Conservation (phyloP, 1,140 invertebrate genomes). For the Leptonema lineaticorne region DNA sequence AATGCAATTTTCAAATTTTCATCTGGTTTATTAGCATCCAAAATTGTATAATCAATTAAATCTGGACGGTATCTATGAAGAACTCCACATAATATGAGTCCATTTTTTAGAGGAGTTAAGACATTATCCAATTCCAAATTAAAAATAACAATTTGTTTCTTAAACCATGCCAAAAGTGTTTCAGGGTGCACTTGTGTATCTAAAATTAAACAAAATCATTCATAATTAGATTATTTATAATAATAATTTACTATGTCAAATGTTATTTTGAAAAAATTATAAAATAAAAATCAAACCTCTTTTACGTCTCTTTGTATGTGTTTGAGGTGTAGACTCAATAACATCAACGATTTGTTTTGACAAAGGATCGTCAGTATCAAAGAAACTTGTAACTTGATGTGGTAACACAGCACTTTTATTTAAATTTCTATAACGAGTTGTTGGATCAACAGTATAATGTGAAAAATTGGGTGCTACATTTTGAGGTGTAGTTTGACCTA, state of each 20-base stretch:
- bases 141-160: constrained; percentile 69
- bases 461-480: constrained; percentile 88
- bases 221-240: neutral
- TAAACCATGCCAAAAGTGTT: constrained; percentile 73
- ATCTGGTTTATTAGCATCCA: constrained; percentile 63
- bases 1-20: constrained; percentile 82
- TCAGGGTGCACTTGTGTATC: constrained; percentile 71
- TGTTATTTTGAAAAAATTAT: neutral
- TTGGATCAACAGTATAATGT: constrained; percentile 88
- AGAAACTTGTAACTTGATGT: constrained; percentile 63
- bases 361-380: constrained; percentile 60
- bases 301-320: constrained; percentile 59
- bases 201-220: constrained; percentile 34
- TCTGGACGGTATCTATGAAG: constrained; percentile 86
- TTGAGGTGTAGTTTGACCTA: constrained; percentile 94
- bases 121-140: constrained; percentile 68
- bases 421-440: constrained; percentile 72
- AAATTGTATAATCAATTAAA: constrained; percentile 71
- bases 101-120: constrained; percentile 71
- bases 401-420: constrained; percentile 62
- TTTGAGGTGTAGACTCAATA: constrained; percentile 46
- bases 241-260: neutral
- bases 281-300: constrained; percentile 55
- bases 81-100: constrained; percentile 79
- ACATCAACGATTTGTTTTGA: constrained; percentile 48